phyloP scores from a whole-genome alignment of 2,888 invertebrate genomes.

The Drosophila fungiperda region DNA sequence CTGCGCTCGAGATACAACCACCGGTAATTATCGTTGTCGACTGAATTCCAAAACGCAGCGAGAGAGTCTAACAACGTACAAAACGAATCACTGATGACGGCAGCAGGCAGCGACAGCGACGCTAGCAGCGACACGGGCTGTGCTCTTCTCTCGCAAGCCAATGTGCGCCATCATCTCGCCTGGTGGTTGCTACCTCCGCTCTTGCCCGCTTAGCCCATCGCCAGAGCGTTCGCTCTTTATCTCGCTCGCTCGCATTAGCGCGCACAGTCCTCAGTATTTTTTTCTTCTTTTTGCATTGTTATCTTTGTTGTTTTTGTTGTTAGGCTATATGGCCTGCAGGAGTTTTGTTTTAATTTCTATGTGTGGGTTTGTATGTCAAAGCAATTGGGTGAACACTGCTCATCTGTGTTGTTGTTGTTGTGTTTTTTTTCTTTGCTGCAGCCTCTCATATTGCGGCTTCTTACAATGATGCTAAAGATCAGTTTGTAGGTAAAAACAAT shows the following conservation, averaged over 20 bases:
- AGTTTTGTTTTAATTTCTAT: slow-evolving; percentile 77
- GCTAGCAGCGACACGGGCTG: slow-evolving; percentile 57
- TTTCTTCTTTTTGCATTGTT: slow-evolving; percentile 19
- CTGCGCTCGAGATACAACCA: slow-evolving; percentile 83
- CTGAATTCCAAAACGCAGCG: slow-evolving; percentile 84
- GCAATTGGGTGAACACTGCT: slow-evolving; percentile 71
- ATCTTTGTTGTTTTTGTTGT: slow-evolving; percentile 28
- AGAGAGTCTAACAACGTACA: slow-evolving; percentile 81
- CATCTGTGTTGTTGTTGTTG: neutral
- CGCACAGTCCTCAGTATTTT: slow-evolving; percentile 9
- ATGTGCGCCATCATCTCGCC: slow-evolving; percentile 5
- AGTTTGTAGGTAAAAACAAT: slow-evolving; percentile 23
- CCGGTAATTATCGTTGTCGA: slow-evolving; percentile 85
- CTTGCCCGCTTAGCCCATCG: slow-evolving; percentile 33
- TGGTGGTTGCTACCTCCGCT: slow-evolving; percentile 51
- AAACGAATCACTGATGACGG: slow-evolving; percentile 74
- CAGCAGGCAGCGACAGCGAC: slow-evolving; percentile 53
- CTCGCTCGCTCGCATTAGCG: slow-evolving; percentile 46
- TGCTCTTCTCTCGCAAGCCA: slow-evolving; percentile 45
- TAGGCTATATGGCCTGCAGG: slow-evolving; percentile 53
- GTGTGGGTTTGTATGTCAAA: slow-evolving; percentile 79
- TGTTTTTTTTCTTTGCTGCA: slow-evolving; percentile 3
- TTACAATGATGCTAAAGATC: slow-evolving; percentile 20
- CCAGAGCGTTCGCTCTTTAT: slow-evolving; percentile 31
- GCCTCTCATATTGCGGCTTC: slow-evolving; percentile 19